A percentile compares a stretch with the other conserved stretches of the same genome.
phyloP scores from a whole-genome alignment of 2,113 vertebrate genomes.

The Riparia riparia region DNA sequence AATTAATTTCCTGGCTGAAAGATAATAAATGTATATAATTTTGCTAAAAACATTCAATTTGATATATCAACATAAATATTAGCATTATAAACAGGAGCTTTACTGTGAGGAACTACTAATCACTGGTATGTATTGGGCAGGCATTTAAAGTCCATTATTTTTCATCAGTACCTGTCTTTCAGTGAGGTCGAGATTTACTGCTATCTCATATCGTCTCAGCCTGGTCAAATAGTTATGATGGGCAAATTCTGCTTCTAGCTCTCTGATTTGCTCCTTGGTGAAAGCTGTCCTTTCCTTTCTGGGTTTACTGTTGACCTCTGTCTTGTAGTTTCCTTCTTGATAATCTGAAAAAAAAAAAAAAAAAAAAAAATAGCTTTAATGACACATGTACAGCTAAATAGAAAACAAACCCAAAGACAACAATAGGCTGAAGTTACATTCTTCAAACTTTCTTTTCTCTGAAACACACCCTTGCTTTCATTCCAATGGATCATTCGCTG shows the following conservation, averaged over 20 bases:
- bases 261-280: slow-evolving; percentile 98
- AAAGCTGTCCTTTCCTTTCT: slow-evolving; percentile 98
- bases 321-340: slow-evolving; percentile 96
- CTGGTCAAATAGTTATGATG: slow-evolving; percentile 99
- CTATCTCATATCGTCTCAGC: slow-evolving; percentile 96
- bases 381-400: background rate
- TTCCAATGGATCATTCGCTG: background rate
- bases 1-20: background rate
- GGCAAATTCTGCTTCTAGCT: slow-evolving; percentile 97
- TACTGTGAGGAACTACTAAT: background rate
- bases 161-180: slow-evolving; percentile 91
- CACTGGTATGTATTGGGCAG: background rate
- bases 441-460: background rate
- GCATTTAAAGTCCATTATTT: background rate
- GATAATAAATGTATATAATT: background rate
- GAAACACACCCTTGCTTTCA: background rate
- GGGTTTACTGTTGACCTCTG: slow-evolving; percentile 95
- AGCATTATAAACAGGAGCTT: background rate
- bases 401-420: background rate
- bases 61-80: background rate
- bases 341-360: slow-evolving; percentile 83
- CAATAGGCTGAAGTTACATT: background rate
- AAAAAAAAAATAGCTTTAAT: background rate
- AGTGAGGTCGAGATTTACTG: slow-evolving; percentile 97
- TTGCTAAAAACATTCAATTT: background rate